Conservation (phyloP, 2,113 vertebrate genomes). For the Thunnus maccoyii region DNA sequence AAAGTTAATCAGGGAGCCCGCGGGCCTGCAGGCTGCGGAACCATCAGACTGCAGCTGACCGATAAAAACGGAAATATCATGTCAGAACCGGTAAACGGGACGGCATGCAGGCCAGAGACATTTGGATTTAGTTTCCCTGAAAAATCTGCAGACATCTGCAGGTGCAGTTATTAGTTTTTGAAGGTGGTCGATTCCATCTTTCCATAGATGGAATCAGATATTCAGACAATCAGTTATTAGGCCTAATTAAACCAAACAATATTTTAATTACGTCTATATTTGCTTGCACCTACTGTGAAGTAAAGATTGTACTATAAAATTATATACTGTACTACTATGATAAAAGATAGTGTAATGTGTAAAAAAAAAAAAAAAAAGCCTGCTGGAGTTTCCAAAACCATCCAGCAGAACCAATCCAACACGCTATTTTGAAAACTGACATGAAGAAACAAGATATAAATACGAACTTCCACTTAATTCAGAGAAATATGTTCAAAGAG, state of each 20-base stretch:
- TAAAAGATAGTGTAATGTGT: neutral
- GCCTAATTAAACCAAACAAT: neutral
- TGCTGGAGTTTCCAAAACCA: neutral
- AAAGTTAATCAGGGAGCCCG: slow-evolving; percentile 41
- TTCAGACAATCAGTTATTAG: neutral
- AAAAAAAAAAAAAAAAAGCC: neutral
- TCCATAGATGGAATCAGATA: neutral
- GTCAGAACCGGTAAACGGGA: neutral
- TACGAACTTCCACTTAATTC: slow-evolving; percentile 79
- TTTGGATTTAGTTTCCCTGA: neutral
- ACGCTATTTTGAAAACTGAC: slow-evolving; percentile 41
- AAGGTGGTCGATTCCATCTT: no score
- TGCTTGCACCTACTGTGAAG: neutral
- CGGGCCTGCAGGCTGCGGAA: slow-evolving; percentile 51
- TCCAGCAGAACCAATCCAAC: slow-evolving; percentile 31
- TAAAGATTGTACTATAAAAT: neutral
- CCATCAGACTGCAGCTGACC: slow-evolving; percentile 7
- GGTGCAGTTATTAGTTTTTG: no score
- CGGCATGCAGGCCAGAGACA: neutral
- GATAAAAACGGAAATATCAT: slow-evolving; percentile 31
- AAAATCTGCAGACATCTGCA: neutral
- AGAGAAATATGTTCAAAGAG: slow-evolving; percentile 84
- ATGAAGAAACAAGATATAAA: slow-evolving; percentile 68
- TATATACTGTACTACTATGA: no score
- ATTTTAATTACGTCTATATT: neutral